These are phyloP conservation scores for Dallia pectoralis DNA, from an alignment of 2,797 vertebrate genomes.

Conservation along the genomic window DNA sequence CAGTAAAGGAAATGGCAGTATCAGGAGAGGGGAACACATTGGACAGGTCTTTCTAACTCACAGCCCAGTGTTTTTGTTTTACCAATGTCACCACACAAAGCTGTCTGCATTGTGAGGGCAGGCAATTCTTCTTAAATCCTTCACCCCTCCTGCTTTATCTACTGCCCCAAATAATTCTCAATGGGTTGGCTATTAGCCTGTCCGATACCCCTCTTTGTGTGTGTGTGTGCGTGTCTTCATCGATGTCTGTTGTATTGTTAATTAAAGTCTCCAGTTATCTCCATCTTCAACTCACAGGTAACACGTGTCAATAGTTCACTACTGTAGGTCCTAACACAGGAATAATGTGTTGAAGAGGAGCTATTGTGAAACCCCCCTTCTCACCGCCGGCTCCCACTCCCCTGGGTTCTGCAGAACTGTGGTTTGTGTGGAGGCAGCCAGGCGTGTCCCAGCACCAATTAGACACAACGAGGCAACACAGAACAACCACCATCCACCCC, in stretches of 20 bases:
- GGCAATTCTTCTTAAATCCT: conserved; percentile 40
- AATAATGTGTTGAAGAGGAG: neutral
- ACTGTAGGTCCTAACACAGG: neutral
- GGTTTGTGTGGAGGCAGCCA: conserved; percentile 40
- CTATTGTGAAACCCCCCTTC: neutral
- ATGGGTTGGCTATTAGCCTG: conserved; percentile 66
- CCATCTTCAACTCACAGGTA: neutral
- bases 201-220: conserved; percentile 47
- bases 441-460: conserved; percentile 61
- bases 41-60: conserved; percentile 29
- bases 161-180: conserved; percentile 67
- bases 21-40: conserved; percentile 17
- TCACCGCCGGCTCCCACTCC: neutral
- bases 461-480: conserved; percentile 64
- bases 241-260: neutral
- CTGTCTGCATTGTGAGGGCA: conserved; percentile 45
- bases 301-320: neutral
- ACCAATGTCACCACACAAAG: conserved; percentile 60
- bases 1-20: neutral
- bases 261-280: neutral
- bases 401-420: neutral
- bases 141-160: conserved; percentile 59
- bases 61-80: conserved; percentile 37
- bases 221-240: conserved; percentile 20
- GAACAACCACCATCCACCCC: conserved; percentile 54